These are phyloP conservation scores for Tridacna gigas DNA, from an alignment of 2,888 invertebrate species.

Conservation along the genomic window DNA sequence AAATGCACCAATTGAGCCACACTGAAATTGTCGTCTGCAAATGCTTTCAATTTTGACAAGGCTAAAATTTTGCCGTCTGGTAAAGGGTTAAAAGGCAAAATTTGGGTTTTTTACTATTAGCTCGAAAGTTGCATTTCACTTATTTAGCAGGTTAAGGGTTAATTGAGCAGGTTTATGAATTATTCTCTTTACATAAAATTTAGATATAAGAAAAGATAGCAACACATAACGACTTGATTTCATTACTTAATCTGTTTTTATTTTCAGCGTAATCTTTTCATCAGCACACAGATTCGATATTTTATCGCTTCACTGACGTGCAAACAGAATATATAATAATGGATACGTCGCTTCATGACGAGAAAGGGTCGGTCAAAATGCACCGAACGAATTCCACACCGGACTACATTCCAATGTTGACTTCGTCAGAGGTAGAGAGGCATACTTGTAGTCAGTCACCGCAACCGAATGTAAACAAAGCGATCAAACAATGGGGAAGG, in stretches of 20 bases:
- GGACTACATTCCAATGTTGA: constrained; percentile 59
- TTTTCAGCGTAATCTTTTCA: constrained; percentile 24
- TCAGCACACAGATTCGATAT: constrained; percentile 18
- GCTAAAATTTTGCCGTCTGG: too few relatives aligned
- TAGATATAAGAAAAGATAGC: neutral
- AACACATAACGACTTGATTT: constrained; percentile 12
- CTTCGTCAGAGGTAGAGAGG: constrained; percentile 15
- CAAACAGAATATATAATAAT: constrained; percentile 10
- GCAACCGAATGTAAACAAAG: neutral
- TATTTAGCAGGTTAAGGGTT: too few relatives aligned
- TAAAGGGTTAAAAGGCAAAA: too few relatives aligned
- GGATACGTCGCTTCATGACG: neutral
- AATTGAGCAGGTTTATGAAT: neutral
- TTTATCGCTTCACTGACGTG: constrained; percentile 1
- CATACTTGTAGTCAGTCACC: neutral
- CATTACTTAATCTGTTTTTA: constrained; percentile 22
- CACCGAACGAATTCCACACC: constrained; percentile 41
- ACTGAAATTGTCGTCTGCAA: too few relatives aligned
- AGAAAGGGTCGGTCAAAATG: constrained; percentile 16
- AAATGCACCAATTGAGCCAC: too few relatives aligned
- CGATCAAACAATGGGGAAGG: constrained; percentile 48
- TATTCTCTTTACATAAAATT: neutral
- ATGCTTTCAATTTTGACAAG: too few relatives aligned
- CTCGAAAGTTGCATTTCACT: too few relatives aligned
- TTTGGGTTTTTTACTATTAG: too few relatives aligned